A percentile compares a stretch with the other conserved stretches of the same genome.
These are phyloP conservation scores for Scrobipalpa atriplicella DNA, from an alignment of 2,888 invertebrate species.

Conservation along the genomic window DNA sequence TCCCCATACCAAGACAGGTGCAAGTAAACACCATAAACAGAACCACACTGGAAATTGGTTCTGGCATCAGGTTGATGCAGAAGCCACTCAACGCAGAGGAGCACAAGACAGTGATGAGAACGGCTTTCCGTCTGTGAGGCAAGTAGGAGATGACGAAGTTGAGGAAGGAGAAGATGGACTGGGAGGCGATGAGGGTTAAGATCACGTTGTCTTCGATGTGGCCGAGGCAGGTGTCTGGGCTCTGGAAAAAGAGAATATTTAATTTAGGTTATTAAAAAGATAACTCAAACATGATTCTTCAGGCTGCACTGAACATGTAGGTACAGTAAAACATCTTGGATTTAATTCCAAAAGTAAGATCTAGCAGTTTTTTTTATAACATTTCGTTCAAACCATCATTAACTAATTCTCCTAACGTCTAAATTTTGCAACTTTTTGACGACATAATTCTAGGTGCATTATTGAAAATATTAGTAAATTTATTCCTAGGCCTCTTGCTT, in stretches of 20 bases:
- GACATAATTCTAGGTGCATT: no score
- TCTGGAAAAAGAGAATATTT: constrained; percentile 44
- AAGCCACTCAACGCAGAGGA: constrained; percentile 81
- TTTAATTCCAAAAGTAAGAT: no score
- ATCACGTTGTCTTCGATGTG: constrained; percentile 84
- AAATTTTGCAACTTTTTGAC: no score
- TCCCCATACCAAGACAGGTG: constrained; percentile 73
- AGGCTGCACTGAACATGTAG: not conserved
- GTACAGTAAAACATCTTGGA: not conserved
- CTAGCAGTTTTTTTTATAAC: no score
- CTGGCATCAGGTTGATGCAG: constrained; percentile 63
- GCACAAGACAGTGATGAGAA: constrained; percentile 73
- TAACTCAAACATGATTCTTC: not conserved
- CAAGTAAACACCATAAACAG: constrained; percentile 71
- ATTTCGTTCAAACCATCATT: no score
- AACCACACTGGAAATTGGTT: constrained; percentile 69
- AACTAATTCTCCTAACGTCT: no score
- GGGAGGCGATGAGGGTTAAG: constrained; percentile 85
- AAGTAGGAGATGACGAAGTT: constrained; percentile 81
- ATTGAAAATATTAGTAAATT: no score
- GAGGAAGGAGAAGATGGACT: constrained; percentile 74
- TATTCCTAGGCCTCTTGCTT: no score
- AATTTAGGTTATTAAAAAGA: not conserved
- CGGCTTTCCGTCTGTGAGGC: constrained; percentile 79
- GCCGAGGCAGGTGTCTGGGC: constrained; percentile 69